Conservation (phyloP, 2,113 vertebrate genomes). For the Anseranas semipalmata region DNA sequence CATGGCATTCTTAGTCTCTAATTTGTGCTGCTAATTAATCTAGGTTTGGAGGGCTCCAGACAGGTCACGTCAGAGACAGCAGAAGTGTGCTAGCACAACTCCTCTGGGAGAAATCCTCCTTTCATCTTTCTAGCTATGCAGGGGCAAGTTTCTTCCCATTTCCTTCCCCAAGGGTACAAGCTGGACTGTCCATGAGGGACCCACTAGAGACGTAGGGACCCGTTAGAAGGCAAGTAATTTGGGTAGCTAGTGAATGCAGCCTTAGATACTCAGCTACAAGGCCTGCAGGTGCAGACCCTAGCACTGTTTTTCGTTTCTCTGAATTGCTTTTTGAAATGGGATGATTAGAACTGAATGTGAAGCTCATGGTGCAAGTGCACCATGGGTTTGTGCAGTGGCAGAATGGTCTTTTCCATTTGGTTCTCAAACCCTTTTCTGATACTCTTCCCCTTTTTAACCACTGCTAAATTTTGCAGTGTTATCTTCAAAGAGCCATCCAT, state of each 20-base stretch:
- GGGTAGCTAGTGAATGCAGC: not conserved
- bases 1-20: not conserved
- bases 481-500: not conserved
- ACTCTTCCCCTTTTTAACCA: not conserved
- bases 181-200: not conserved
- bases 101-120: not conserved
- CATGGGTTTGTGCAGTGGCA: not conserved
- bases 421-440: not conserved
- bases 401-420: not conserved
- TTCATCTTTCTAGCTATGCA: conserved; percentile 7
- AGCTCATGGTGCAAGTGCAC: not conserved
- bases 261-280: not conserved
- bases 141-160: not conserved
- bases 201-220: too few relatives aligned
- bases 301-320: not conserved
- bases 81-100: not conserved
- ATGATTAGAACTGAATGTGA: not conserved
- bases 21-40: not conserved
- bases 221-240: not conserved
- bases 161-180: not conserved
- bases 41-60: not conserved
- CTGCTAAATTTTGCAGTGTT: not conserved
- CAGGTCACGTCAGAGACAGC: not conserved
- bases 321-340: not conserved
- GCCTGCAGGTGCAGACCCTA: not conserved